A percentile compares a stretch with the other conserved stretches of the same genome.
These are phyloP conservation scores for Opisthograptis luteolata DNA, from an alignment of 2,888 invertebrate genomes.

Conservation along the genomic window DNA sequence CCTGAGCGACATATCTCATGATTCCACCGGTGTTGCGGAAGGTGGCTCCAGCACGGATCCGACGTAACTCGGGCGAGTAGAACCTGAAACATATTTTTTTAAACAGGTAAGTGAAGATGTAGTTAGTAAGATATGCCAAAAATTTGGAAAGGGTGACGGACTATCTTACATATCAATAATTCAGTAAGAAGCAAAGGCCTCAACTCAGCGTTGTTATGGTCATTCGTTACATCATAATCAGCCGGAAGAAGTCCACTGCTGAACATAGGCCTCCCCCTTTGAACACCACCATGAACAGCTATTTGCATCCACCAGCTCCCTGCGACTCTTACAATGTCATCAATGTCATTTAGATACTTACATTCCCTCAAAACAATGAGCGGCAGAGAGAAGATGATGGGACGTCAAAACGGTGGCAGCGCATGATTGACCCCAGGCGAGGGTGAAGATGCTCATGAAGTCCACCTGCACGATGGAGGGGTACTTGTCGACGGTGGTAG, in stretches of 20 bases:
- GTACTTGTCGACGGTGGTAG: slow-evolving; percentile 36
- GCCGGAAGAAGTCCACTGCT: no score
- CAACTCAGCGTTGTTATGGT: neutral
- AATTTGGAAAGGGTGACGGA: no score
- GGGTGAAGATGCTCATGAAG: slow-evolving; percentile 1
- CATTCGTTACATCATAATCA: no score
- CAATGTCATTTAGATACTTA: no score
- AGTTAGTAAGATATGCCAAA: no score
- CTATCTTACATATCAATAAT: no score
- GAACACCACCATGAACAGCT: no score
- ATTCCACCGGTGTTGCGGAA: slow-evolving; percentile 32
- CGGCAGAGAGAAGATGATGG: slow-evolving; percentile 30
- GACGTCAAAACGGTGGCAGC: slow-evolving; percentile 26
- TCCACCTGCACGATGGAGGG: slow-evolving; percentile 58
- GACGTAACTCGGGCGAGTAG: slow-evolving; percentile 22
- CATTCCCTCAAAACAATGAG: slow-evolving; percentile 38
- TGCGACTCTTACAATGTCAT: no score
- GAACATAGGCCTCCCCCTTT: no score
- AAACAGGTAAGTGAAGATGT: no score
- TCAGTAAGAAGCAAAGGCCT: neutral
- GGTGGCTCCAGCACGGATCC: slow-evolving; percentile 44
- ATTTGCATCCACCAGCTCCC: no score
- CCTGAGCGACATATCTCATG: slow-evolving; percentile 16
- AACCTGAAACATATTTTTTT: no score
- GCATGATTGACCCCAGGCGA: slow-evolving; percentile 37